phyloP scores from a whole-genome alignment of 2,113 vertebrate species.

The Hydrochoerus hydrochaeris region DNA sequence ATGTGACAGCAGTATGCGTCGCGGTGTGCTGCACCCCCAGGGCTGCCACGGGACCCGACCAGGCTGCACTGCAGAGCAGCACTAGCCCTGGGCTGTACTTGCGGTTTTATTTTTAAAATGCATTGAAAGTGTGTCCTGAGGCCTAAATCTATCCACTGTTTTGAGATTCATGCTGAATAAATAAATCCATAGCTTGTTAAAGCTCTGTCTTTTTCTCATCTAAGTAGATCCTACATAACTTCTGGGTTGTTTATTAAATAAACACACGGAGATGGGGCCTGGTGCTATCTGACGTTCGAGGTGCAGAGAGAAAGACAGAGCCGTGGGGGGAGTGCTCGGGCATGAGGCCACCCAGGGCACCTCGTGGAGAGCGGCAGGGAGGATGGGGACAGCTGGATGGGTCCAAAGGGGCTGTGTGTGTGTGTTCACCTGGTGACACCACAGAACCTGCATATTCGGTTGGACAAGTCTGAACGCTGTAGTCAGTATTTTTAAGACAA shows the following conservation, averaged over 20 bases:
- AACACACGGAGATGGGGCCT: not conserved
- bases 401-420: not conserved
- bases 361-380: too few relatives aligned
- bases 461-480: not conserved
- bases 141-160: not conserved
- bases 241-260: conserved; percentile 55
- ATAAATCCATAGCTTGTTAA: conserved; percentile 10
- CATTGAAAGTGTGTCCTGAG: not conserved
- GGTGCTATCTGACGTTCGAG: not conserved
- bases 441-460: not conserved
- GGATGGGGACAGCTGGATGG: not conserved
- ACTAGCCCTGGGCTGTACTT: not conserved
- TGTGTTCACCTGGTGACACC: not conserved
- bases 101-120: not conserved
- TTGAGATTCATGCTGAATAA: conserved; percentile 7
- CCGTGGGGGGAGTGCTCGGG: rapidly evolving
- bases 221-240: conserved; percentile 10
- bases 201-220: not conserved
- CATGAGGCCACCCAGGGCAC: not conserved
- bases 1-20: not conserved
- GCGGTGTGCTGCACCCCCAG: not conserved
- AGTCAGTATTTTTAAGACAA: not conserved
- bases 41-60: not conserved
- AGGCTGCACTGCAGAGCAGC: not conserved
- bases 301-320: not conserved